Base-by-base conservation (phyloP, 1,140 invertebrate genomes). In the Cyclargus thomasi region DNA sequence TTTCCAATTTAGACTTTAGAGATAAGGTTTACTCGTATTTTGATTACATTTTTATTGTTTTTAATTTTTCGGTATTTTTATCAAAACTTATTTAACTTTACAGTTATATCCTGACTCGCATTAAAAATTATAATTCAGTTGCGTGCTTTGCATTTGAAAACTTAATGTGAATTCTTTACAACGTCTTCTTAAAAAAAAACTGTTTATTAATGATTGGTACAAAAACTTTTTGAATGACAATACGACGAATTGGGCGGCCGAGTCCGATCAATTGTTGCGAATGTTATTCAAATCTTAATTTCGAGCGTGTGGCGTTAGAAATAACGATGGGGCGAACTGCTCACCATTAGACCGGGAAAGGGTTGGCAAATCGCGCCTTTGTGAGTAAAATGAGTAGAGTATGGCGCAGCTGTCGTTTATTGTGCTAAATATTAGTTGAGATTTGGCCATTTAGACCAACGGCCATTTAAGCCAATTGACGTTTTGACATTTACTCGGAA, bases 321-420 rank as follows among this genome's bases (percentile, higher is more conserved):
- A 78, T 47, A 29, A 81, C 78, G 73, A 76, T 74, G 75, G 80
- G 80, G 78, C 77, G 75, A 53, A 64, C 66, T 53, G 53, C 65
- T 65, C 53, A 78, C 74, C 74, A 86, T 85, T 89, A 88, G 85
- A 86, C 81, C 79, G 64, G 73, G 76, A 79, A 87, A 87, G 87
- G 87, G 87, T 88, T 88, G 83, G 82, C 80, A 83, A 87, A 86
- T 86, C 79, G 78, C 78, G 74, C 67, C 77, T 74, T 78, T 81
- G 78, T 80, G 74, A 80, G 81, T 80, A 70, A 82, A 82, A 85
- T 82, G 72, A 74, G 76, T 72, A 78, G 7, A 70, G 74, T 73
- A 71, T 66, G 68, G 69, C 74, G 74, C 70, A 75, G 77, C 87
- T 86, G 85, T 82, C 84, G 87, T 76, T 79, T 57, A 20, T 20